Percentiles rank a stretch among this genome's conserved stretches.
Evolutionary conservation across 2,113 vertebrate species (phyloP).

Genomic region (Rhinolophus ferrumequinum): DNA sequence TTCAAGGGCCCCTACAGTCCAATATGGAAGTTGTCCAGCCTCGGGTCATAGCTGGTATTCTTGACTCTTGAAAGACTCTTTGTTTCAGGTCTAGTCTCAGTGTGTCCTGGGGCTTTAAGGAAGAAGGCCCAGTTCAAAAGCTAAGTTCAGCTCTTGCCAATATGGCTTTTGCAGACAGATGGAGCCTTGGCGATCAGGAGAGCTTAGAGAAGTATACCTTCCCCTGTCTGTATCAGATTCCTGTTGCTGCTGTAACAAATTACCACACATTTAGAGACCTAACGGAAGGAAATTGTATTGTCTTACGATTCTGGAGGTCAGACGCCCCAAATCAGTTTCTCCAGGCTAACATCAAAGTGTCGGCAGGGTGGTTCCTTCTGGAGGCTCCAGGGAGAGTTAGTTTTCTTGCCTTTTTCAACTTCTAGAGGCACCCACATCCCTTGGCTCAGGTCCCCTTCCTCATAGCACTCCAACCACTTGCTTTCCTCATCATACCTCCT

Average conservation of each 20-base stretch:
- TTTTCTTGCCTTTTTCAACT: background rate
- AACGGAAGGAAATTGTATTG: too few species aligned
- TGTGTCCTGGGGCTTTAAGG: background rate
- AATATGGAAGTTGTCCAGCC: background rate
- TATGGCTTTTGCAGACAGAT: rapidly evolving
- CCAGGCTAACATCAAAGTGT: background rate
- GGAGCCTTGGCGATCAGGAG: rapidly evolving
- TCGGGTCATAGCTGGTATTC: background rate
- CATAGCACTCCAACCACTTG: background rate
- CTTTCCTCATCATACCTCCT: background rate
- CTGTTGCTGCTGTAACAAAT: background rate
- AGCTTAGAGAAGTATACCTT: background rate
- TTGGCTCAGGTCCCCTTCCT: too few species aligned
- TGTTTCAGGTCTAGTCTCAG: background rate
- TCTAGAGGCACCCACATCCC: background rate
- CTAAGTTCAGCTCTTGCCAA: background rate
- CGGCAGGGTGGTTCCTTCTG: background rate
- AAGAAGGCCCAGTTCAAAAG: background rate
- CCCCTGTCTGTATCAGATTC: too few species aligned
- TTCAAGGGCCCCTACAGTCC: rapidly evolving
- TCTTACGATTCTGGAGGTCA: background rate
- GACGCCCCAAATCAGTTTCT: background rate
- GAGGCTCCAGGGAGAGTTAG: background rate
- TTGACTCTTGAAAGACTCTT: background rate
- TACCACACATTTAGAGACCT: background rate